Base-by-base conservation (phyloP, 2,113 vertebrate genomes). In the Myrmecophaga tridactyla region DNA sequence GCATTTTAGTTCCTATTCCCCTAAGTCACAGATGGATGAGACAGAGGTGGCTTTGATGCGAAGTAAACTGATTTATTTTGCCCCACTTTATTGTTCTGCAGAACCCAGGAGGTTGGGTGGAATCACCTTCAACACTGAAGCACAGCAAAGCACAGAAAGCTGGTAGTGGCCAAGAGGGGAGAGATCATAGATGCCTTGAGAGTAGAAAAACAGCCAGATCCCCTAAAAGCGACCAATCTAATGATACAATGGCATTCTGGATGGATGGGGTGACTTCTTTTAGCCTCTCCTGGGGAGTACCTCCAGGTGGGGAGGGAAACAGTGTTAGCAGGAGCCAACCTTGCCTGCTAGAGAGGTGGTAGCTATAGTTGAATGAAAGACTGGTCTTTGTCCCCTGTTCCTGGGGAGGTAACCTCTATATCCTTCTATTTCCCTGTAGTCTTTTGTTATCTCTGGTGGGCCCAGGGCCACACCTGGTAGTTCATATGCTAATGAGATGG, bases 31-130 rank as follows among this genome's bases (percentile, higher is more conserved):
- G 96, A 76, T 85, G 86, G 77, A 6, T 67, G 67, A 85, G 41
- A 95, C 77, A 96, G 85, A 90, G 69, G 41, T 82, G 77, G 67
- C 25, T 89, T 90, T 78, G 36, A 86, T 48, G 31, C 73, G 18
- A 87, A 91, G 96, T 27, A 82, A 39, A 2, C 48, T 77, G 46
- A 90, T 85, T 94, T 65, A 91, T 86, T 87, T 86, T 73, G 36
- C 53, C 31, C 84, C 67, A 56, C 86, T 84, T 89, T 89, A 10
- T 78, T 58, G 87, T 94, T 41, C 82, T 46, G 87, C 27, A 67
- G 80, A 97, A 60, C 39, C 73, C 62, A 92, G 39, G 43, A 77
- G 94, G 18, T 41, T 65, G 48, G 58, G 46, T 43, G 60, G 60
- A n/a, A 63, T 31, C 25, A 41, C 18, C 76, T 31, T 82, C 15